Percentiles rank a stretch among this genome's conserved stretches.
phyloP scores from a whole-genome alignment of 2,888 invertebrate genomes.

The Glaucopsyche alexis region DNA sequence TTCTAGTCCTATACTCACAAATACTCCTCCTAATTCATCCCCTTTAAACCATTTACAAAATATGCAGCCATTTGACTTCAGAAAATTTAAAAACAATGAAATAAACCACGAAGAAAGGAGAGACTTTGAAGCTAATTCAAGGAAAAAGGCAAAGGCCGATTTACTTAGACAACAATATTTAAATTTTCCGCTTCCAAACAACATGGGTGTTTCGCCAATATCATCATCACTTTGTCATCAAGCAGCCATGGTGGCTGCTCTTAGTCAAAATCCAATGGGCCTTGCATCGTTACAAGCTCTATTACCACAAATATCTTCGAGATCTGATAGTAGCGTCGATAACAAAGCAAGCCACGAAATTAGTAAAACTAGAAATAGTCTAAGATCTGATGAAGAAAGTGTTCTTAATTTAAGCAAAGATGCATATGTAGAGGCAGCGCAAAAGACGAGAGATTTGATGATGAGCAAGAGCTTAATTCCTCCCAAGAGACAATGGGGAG shows the following conservation, averaged over 20 bases:
- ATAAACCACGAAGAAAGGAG: constrained; percentile 66
- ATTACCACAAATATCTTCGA: constrained; percentile 80
- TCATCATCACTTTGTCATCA: constrained; percentile 80
- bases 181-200: constrained; percentile 81
- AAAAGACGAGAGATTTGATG: constrained; percentile 73
- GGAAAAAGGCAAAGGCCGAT: constrained; percentile 14
- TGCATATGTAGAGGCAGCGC: constrained; percentile 58
- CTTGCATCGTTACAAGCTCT: constrained; percentile 83
- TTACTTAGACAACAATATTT: constrained; percentile 81
- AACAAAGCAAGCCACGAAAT: constrained; percentile 61
- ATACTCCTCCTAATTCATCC: constrained; percentile 84
- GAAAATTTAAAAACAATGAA: constrained; percentile 79
- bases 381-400: constrained; percentile 64
- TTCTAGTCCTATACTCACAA: constrained; percentile 69
- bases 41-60: constrained; percentile 94
- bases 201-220: constrained; percentile 81
- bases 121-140: constrained; percentile 77
- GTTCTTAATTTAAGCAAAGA: constrained; percentile 75
- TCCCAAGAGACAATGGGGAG: constrained; percentile 89
- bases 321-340: constrained; percentile 61
- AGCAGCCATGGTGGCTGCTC: constrained; percentile 83
- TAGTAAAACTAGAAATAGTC: constrained; percentile 58
- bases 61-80: constrained; percentile 97
- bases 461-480: constrained; percentile 85
- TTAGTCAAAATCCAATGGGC: constrained; percentile 80